A percentile compares a stretch with the other conserved stretches of the same genome.
Conservation (phyloP, 2,888 invertebrate species). For the Plagodis pulveraria region DNA sequence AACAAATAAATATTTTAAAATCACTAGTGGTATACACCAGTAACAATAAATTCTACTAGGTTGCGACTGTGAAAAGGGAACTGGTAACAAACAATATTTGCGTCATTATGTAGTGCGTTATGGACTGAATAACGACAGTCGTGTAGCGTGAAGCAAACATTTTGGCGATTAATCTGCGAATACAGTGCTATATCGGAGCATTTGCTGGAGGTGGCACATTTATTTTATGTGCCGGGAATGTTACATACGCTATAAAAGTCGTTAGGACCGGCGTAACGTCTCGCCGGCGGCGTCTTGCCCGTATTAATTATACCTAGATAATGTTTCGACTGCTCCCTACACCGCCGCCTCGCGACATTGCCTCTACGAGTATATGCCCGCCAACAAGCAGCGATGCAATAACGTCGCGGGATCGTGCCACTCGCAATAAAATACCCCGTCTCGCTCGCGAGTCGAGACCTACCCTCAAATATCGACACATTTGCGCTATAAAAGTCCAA, state of each 20-base stretch:
- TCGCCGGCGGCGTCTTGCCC: conserved; percentile 81
- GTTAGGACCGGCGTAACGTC: conserved; percentile 83
- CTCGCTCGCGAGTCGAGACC: conserved; percentile 31
- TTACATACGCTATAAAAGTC: conserved; percentile 85
- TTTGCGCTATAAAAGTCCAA: conserved; percentile 45
- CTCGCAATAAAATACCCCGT: conserved; percentile 63
- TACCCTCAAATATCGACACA: conserved; percentile 51
- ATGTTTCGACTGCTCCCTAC: conserved; percentile 69
- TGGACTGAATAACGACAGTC: conserved; percentile 63
- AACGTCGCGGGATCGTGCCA: conserved; percentile 58
- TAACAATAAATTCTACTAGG: conserved; percentile 40
- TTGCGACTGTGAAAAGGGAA: conserved; percentile 45
- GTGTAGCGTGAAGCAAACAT: conserved; percentile 77
- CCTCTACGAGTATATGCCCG: background rate
- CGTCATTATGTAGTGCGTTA: conserved; percentile 63
- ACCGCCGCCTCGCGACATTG: conserved; percentile 45
- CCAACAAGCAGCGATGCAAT: conserved; percentile 53
- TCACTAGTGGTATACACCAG: conserved; percentile 12
- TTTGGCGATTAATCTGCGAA: conserved; percentile 80
- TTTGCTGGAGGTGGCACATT: conserved; percentile 78
- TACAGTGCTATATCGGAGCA: conserved; percentile 71
- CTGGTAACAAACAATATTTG: conserved; percentile 58
- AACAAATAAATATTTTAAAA: conserved; percentile 11
- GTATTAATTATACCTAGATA: conserved; percentile 83
- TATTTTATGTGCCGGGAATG: conserved; percentile 84